Base-by-base conservation (phyloP, 2,888 invertebrate genomes). In the Allophyes oxyacanthae region DNA sequence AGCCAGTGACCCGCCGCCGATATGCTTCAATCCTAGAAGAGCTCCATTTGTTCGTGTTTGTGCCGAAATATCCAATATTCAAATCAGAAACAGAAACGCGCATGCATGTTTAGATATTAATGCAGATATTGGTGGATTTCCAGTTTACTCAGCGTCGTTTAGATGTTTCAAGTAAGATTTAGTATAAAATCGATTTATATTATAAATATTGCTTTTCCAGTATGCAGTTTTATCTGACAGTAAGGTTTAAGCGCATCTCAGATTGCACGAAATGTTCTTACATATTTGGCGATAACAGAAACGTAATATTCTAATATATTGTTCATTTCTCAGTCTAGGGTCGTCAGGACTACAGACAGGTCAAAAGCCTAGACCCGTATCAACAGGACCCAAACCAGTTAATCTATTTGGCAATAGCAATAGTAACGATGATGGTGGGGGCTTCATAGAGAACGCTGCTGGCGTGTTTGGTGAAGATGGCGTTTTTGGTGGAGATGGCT, bases 101-200 rank as follows among this genome's bases (percentile, higher is more conserved):
- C 97, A 97, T 77, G 95, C 97, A 32, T 98, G 98, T 82, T 91
- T 97, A 74, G 96, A 96, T 77, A 95, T 97, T 78, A 96, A 96
- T 64, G 97, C 96, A 1, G 94, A 94, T 63, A 94, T 95, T 62
- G 95, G 91, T 38, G 95, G 95, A 9, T 95, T 94, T 65, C 93
- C 94, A 38, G 78, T 95, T 55, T 95, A 95, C 65, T 94, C 95
- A 13, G 93, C 95, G 80, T 91, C 93, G 8, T 94, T 94, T 60
- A 90, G 90, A 82, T 94, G 94, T 77, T 93, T 94, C 65, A 92
- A 92, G 94, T 94, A 81, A 82, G 78, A 36, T 50, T 37, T 33
- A n/a, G 40, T 11, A 25, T 0, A 30, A 8, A 25, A 7, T 25
- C 4, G 20, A 2, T 3, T 20, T 3, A 20, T 3, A 4, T 3